Conservation (phyloP, 1,140 invertebrate species). For the Macrostomum lignano region DNA sequence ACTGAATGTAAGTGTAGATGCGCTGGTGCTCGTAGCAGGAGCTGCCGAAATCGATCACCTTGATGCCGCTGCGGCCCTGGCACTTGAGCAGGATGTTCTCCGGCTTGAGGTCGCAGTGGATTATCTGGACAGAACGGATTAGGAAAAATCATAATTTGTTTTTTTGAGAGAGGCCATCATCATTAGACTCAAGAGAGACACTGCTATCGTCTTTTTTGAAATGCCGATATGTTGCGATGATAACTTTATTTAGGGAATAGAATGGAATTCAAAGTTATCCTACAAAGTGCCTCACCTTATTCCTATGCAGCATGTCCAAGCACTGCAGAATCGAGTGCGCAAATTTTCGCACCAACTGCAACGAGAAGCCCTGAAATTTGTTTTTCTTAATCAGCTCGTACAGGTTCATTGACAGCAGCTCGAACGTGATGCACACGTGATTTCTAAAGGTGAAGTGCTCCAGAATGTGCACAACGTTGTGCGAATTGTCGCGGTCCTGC, state of each 20-base stretch:
- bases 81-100: slow-evolving; percentile 27
- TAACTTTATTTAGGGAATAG: too few species aligned
- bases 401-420: slow-evolving; percentile 26
- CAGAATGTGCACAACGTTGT: slow-evolving; percentile 66
- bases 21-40: slow-evolving; percentile 70
- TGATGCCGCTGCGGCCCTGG: slow-evolving; percentile 23
- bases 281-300: slow-evolving; percentile 28
- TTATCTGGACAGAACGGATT: too few species aligned
- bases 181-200: neutral
- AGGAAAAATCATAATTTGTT: too few species aligned
- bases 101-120: slow-evolving; percentile 29
- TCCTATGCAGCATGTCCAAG: slow-evolving; percentile 18
- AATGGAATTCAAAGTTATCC: too few species aligned
- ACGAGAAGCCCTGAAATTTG: slow-evolving; percentile 26
- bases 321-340: slow-evolving; percentile 23
- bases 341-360: slow-evolving; percentile 21
- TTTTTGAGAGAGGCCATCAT: too few species aligned
- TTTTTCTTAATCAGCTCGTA: slow-evolving; percentile 29
- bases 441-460: slow-evolving; percentile 74
- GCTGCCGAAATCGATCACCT: slow-evolving; percentile 53
- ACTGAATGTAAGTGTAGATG: slow-evolving; percentile 97
- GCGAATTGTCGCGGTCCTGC: slow-evolving; percentile 22
- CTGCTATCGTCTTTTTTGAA: slow-evolving; percentile 19
- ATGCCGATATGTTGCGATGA: too few species aligned
- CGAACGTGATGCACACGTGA: slow-evolving; percentile 28